Base-by-base conservation (phyloP, 2,113 vertebrate genomes). In the Acanthochromis polyacanthus region DNA sequence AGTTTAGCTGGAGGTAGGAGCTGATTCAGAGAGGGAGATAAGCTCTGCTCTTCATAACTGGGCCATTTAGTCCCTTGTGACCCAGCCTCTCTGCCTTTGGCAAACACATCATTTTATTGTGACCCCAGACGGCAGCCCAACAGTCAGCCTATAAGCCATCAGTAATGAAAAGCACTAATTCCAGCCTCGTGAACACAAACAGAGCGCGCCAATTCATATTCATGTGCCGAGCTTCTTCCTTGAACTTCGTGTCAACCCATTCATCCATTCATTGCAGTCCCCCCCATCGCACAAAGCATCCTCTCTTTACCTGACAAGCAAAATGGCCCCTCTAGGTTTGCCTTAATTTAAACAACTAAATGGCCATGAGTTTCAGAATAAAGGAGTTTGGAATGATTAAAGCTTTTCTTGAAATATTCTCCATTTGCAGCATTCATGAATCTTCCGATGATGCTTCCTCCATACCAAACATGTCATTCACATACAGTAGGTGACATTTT, bases 161-260 rank as follows among this genome's bases (percentile, higher is more conserved):
- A 78, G 84, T 93, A 93, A 93, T 94, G 93, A 94, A 93, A 93
- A 94, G 84, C 80, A 81, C 89, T 92, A 93, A 93, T 93, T 93
- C 90, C 85, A 87, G 87, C 63, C 87, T 82, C 46, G 76, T 71
- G 80, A 86, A 80, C 82, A 82, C 85, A 83, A 84, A 83, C 60
- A 40, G 68, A 84, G 67, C 64, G 60, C 20, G 30, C 58, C 66
- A 66, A 81, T 90, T 92, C 83, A 87, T 88, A 92, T 91, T 90
- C 86, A 87, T 90, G 67, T 46, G 55, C 76, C 25, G 76, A 81
- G 59, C 82, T 45, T 78, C 62, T 82, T 81, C 77, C 70, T 68
- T 83, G 75, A 82, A 70, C 84, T 85, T 67, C 6, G 11, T 83
- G 83, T 90, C 80, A 69, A 83, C 67, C 75, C 73, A 78, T 89